phyloP scores from a whole-genome alignment of 2,888 invertebrate genomes.

The Eustalomyia histrio region DNA sequence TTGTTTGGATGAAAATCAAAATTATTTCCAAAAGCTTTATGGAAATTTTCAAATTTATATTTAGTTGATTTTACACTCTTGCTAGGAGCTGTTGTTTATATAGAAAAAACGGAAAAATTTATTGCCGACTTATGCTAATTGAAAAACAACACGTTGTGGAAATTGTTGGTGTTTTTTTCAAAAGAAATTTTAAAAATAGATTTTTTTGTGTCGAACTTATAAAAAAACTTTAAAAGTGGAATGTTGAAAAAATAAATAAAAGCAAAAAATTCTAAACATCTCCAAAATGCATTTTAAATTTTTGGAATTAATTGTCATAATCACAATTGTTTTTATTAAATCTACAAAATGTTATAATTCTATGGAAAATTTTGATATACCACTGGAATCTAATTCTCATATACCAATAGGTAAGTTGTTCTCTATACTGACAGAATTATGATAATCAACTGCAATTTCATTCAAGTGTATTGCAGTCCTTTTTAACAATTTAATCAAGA shows the following conservation, averaged over 20 bases:
- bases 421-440: background rate
- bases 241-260: constrained; percentile 27
- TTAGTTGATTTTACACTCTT: constrained; percentile 46
- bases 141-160: constrained; percentile 24
- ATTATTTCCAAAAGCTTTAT: constrained; percentile 6
- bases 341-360: constrained; percentile 21
- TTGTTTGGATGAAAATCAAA: background rate
- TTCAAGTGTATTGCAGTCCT: too few species aligned
- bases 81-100: background rate
- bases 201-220: constrained; percentile 15
- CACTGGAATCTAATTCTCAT: constrained; percentile 3
- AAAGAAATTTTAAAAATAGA: constrained; percentile 56
- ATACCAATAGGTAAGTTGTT: constrained; percentile 57
- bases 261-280: constrained; percentile 3
- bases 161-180: constrained; percentile 15
- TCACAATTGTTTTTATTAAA: constrained; percentile 9
- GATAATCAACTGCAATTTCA: too few species aligned
- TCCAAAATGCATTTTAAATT: constrained; percentile 39
- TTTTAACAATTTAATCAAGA: too few species aligned
- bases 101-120: constrained; percentile 13
- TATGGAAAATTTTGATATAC: constrained; percentile 28
- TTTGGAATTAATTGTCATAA: background rate
- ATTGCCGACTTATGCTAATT: background rate
- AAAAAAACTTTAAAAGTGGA: constrained; percentile 30
- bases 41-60: constrained; percentile 2